Evolutionary conservation across 2,888 invertebrate genomes (phyloP), one percentile per base, ranked within the genome.

Genomic region (Conops quadrifasciatus): DNA sequence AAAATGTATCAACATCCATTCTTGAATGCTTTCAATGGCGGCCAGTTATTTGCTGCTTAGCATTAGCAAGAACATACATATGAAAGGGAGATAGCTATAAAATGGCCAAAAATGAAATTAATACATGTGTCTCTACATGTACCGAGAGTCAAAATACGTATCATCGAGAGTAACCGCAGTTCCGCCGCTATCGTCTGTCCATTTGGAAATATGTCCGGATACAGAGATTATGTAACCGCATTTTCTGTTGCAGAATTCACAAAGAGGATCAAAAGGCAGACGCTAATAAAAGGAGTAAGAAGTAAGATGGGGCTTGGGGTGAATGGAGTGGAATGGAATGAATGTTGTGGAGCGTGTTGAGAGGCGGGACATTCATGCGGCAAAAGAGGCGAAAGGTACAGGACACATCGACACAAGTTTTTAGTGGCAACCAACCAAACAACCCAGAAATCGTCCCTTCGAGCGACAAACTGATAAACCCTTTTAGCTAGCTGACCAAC

Each of bases 221-320:
- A 19, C 58, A 26, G 58, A 28, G 43, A 67, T 58, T 67, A 58
- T 45, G 45, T 67, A 67, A 67, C 67, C 67, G 58, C 67, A 66
- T 66, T 66, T 66, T 51, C 66, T 15, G 66, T 36, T 56, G 51
- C 56, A 24, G 15, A 19, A n/a, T n/a, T 19, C 19, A 19, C n/a
- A n/a, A 19, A n/a, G 49, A 49, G 49, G 49, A 49, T 15, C 49
- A 49, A 19, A 49, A 49, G 3, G 49, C n/a, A 3, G 49, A 13
- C n/a, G n/a, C 15, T 49, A 4, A n/a, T 49, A 4, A 19, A n/a
- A 49, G 11, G 49, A 36, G 36, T 9, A 36, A 9, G 36, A 36
- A 36, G n/a, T n/a, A n/a, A n/a, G 45, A 11, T 43, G 45, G 7
- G 15, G n/a, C 49, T 13, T 16, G 49, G 15, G n/a, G 49, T 49